Conservation (phyloP, 2,113 vertebrate genomes). For the Daubentonia madagascariensis region DNA sequence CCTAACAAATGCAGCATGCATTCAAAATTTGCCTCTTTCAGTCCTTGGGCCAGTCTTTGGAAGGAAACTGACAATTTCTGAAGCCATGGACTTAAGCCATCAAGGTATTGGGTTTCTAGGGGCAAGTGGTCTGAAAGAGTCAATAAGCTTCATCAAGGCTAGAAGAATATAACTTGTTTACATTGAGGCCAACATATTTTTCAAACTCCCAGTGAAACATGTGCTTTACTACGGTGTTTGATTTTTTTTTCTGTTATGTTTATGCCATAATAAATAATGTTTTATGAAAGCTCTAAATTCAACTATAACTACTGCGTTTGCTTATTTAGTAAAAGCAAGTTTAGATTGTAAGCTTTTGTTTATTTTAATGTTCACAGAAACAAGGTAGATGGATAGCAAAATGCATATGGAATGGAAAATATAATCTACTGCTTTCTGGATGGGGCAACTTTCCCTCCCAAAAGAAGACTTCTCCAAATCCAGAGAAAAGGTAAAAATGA, state of each 20-base stretch:
- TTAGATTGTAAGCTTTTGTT: conserved; percentile 43
- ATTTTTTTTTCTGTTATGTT: conserved; percentile 12
- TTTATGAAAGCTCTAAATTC: conserved; percentile 58
- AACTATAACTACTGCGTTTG: conserved; percentile 55
- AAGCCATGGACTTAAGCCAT: neutral
- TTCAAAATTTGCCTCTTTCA: conserved; percentile 4
- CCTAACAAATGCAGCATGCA: neutral
- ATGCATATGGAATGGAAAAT: neutral
- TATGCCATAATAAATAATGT: conserved; percentile 62
- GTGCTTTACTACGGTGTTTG: neutral
- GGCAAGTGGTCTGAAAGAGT: conserved; percentile 43
- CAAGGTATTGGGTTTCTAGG: neutral
- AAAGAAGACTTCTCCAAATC: neutral
- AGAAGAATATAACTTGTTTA: conserved; percentile 25
- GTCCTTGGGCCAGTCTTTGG: neutral
- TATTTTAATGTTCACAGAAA: neutral
- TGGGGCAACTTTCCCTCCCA: neutral
- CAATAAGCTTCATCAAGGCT: neutral
- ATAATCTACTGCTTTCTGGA: neutral
- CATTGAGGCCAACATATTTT: neutral
- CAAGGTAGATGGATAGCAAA: neutral
- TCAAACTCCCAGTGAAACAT: neutral
- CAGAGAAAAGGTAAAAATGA: neutral
- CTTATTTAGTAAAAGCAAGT: conserved; percentile 57
- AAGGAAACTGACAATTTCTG: neutral